Base-by-base conservation (phyloP, 2,888 invertebrate genomes). In the Aphodius sticticus region DNA sequence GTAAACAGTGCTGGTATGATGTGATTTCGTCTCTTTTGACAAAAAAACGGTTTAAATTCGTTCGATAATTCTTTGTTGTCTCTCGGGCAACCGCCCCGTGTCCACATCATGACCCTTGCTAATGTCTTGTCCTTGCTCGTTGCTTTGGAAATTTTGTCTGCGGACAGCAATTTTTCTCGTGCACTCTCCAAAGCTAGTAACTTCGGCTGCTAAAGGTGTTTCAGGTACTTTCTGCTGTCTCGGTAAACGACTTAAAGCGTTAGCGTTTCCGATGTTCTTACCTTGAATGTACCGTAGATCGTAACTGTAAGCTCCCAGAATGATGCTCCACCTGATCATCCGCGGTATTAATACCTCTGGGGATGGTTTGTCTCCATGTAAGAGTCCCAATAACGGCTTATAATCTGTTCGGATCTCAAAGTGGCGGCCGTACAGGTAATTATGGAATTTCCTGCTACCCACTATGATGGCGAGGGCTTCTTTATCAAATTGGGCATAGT, bases 271-370 rank as follows among this genome's bases (percentile, higher is more conserved):
- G n/a, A n/a, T n/a, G n/a, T n/a, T n/a, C n/a, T n/a, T n/a, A n/a
- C n/a, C n/a, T n/a, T n/a, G n/a, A n/a, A n/a, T n/a, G n/a, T n/a
- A n/a, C n/a, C n/a, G n/a, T n/a, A n/a, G n/a, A n/a, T n/a, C n/a
- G n/a, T n/a, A n/a, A n/a, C n/a, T n/a, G n/a, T n/a, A n/a, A n/a
- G 72, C 83, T 6, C 83, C 81, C 9, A 70, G 4, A n/a, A 70
- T 70, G 6, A 70, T 70, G 15, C n/a, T 16, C 70, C 82, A 82
- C 6, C 84, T 82, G 70, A 83, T 81, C 15, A 83, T 71, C 70
- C 82, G 71, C 16, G 84, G 85, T 0, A n/a, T n/a, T 6, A 86
- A 85, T 84, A 86, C 85, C 74, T 84, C 82, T 69, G 86, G 86
- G 14, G 86, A 85, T 9, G 83, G 80, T 78, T 86, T 86, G 16